Conservation (phyloP, 2,888 invertebrate species). For the Drosophila kambysellisi region DNA sequence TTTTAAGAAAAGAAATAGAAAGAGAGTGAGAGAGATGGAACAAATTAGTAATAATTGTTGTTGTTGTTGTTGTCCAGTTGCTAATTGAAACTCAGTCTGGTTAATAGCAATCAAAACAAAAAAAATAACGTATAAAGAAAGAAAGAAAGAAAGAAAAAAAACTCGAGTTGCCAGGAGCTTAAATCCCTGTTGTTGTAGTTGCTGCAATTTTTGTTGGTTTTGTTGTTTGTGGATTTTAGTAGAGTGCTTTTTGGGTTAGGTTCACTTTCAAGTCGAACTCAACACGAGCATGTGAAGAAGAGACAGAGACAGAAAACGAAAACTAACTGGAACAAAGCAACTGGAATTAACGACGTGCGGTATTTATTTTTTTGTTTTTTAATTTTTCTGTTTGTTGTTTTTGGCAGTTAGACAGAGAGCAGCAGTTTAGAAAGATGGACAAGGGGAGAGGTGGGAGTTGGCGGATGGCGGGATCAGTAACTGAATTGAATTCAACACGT, state of each 20-base stretch:
- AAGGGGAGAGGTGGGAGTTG: constrained; percentile 7
- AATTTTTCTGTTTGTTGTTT: constrained; percentile 24
- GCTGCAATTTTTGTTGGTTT: constrained; percentile 23
- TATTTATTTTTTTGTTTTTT: constrained; percentile 24
- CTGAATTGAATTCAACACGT: constrained; percentile 48
- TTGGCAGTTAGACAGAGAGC: constrained; percentile 25
- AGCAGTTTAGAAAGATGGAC: constrained; percentile 17
- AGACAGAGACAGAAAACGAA: constrained; percentile 22
- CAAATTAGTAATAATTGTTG: constrained; percentile 48
- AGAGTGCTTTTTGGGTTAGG: constrained; percentile 59
- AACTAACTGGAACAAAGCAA: constrained; percentile 59
- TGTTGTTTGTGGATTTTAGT: constrained; percentile 53
- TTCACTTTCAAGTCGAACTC: constrained; percentile 63
- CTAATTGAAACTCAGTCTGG: constrained; percentile 66
- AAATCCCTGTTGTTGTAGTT: constrained; percentile 22
- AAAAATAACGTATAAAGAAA: constrained; percentile 21
- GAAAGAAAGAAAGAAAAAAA: background rate
- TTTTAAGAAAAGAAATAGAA: constrained; percentile 10
- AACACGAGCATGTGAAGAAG: constrained; percentile 42
- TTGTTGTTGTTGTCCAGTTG: constrained; percentile 47
- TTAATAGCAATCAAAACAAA: constrained; percentile 68
- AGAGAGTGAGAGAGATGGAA: constrained; percentile 28
- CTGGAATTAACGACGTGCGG: constrained; percentile 65
- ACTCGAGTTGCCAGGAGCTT: constrained; percentile 31
- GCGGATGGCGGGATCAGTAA: constrained; percentile 12